phyloP scores from a whole-genome alignment of 2,888 invertebrate genomes.

The Meiosimyza platycephala region DNA sequence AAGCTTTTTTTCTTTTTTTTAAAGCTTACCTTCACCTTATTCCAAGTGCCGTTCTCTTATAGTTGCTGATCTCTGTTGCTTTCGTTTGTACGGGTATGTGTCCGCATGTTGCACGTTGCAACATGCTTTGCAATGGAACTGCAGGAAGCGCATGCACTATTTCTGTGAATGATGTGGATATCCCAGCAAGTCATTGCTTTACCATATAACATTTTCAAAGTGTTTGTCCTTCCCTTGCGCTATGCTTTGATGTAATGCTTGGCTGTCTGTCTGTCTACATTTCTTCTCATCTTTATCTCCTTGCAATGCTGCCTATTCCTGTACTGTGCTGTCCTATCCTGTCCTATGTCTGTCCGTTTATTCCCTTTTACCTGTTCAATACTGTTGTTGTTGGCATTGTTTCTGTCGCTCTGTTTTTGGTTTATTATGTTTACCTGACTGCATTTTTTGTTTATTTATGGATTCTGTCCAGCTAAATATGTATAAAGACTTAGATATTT shows the following conservation, averaged over 20 bases:
- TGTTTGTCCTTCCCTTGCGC: slow-evolving; percentile 6
- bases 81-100: slow-evolving; percentile 15
- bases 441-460: slow-evolving; percentile 20
- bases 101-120: slow-evolving; percentile 30
- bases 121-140: slow-evolving; percentile 15
- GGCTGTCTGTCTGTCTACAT: slow-evolving; percentile 1
- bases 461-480: neutral
- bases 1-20: slow-evolving; percentile 15
- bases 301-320: neutral
- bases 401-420: slow-evolving; percentile 2
- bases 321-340: neutral
- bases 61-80: slow-evolving; percentile 24
- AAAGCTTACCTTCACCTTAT: slow-evolving; percentile 6
- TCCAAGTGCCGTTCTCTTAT: slow-evolving; percentile 32
- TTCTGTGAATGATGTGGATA: slow-evolving; percentile 28
- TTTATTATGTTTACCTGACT: slow-evolving; percentile 26
- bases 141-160: neutral
- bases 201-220: slow-evolving; percentile 22
- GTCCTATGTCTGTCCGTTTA: neutral
- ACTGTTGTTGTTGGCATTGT: neutral
- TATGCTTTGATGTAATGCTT: slow-evolving; percentile 21
- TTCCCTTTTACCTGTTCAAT: slow-evolving; percentile 25
- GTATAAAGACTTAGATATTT: too few species aligned
- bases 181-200: slow-evolving; percentile 8
- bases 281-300: slow-evolving; percentile 7